Evolutionary conservation across 2,888 invertebrate species (phyloP), one percentile per base, ranked within the genome.

Genomic region (Polia nebulosa): DNA sequence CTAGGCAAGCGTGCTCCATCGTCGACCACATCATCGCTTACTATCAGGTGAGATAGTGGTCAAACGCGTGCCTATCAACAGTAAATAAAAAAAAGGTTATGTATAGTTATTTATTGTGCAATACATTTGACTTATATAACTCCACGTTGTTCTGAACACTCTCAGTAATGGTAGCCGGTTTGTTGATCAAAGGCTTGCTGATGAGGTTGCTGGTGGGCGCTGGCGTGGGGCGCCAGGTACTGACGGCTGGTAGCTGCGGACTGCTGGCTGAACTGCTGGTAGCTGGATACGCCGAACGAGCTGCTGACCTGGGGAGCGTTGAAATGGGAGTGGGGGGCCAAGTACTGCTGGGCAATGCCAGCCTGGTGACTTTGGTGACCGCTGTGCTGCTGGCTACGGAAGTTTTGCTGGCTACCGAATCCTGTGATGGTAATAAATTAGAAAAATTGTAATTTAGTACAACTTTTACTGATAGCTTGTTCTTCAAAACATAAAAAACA

Each of bases 121-220:
- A 41, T 41, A 41, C 41, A 20, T 41, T 41, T n/a, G n/a, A n/a
- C n/a, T 41, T n/a, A 8, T 41, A 78, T 75, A 78, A 66, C 39
- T 36, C 29, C 1, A 2, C 0, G 7, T 41, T 20, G 8, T 41
- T n/a, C 9, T 8, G 9, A 3, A 41, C n/a, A 41, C 8, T 6
- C 2, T 41, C n/a, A 41, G 41, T 41, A 41, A 34, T 91, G 90
- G 84, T 95, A 95, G 51, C 94, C 94, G 22, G 93, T 93, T 62
- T 93, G 78, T 68, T 93, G 94, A 59, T 95, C 93, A 70, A 95
- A 95, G 34, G 88, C 78, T 72, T 95, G 95, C 68, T 94, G 94
- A 20, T 93, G 92, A 53, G 84, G 81, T 73, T 91, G 89, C 73
- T 91, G 88, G 83, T 84, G 85, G 34, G 87, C 80, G 34, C 67